phyloP scores from a whole-genome alignment of 2,113 vertebrate species.

The Chelonoidis abingdonii region DNA sequence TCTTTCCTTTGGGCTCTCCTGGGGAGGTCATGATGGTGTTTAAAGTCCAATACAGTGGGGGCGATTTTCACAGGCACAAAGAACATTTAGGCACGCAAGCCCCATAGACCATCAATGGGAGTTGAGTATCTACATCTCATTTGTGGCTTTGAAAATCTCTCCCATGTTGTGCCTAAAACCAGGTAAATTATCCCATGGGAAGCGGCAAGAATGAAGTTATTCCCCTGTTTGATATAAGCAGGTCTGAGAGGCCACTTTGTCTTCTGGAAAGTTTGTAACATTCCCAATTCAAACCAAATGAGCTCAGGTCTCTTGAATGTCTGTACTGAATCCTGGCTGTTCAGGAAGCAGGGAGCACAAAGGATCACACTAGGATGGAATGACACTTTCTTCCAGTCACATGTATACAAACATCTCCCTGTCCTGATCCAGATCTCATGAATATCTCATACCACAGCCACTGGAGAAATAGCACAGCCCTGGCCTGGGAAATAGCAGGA shows the following conservation, averaged over 20 bases:
- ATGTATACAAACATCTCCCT: not conserved
- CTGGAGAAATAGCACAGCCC: not conserved
- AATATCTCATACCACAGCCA: not conserved
- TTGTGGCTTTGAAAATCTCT: not conserved
- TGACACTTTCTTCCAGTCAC: not conserved
- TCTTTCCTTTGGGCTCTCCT: not conserved
- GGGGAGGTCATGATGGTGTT: not conserved
- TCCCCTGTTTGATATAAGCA: not conserved
- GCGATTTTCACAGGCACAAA: not conserved
- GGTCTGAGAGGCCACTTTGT: not conserved
- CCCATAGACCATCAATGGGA: not conserved
- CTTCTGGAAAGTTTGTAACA: not conserved
- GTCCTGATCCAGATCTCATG: not conserved
- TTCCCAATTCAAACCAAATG: not conserved
- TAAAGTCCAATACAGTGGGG: not conserved
- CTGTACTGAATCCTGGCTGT: not conserved
- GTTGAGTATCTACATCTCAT: not conserved
- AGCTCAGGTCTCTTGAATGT: rapidly evolving
- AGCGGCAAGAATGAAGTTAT: not conserved
- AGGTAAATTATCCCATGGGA: not conserved
- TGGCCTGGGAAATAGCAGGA: not conserved
- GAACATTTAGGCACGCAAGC: not conserved
- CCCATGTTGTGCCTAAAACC: not conserved
- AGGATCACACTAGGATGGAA: not conserved
- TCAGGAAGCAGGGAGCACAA: not conserved